Evolutionary conservation across 2,113 vertebrate genomes (phyloP).

Genomic region (Falcunculus frontatus): DNA sequence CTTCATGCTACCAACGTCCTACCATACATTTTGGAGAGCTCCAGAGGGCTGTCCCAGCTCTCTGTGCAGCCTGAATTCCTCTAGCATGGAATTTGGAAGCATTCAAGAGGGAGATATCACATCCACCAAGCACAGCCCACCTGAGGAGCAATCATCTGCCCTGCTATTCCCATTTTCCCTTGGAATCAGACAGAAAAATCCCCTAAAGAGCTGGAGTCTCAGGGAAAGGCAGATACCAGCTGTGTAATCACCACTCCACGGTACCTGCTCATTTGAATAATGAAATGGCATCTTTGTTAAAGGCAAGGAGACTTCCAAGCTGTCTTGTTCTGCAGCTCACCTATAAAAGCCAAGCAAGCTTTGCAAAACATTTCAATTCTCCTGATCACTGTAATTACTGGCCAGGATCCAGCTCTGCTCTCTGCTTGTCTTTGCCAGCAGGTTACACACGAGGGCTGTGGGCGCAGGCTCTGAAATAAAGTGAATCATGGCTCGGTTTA

Average conservation of each 20-base stretch:
- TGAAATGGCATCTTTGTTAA: conserved; percentile 20
- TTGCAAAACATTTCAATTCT: conserved; percentile 58
- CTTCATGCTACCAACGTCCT: neutral
- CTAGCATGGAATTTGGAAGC: neutral
- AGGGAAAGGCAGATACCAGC: conserved; percentile 10
- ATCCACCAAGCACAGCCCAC: neutral
- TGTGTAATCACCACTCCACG: neutral
- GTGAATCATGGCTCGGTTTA: neutral
- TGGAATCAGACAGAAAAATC: neutral
- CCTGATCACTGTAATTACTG: conserved; percentile 62
- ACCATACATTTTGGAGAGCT: neutral
- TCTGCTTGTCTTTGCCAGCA: neutral
- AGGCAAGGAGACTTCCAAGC: conserved; percentile 34
- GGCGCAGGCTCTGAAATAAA: neutral
- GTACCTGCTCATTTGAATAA: conserved; percentile 50
- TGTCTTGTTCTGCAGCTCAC: conserved; percentile 22
- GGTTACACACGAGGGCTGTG: conserved; percentile 10
- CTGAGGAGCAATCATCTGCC: neutral
- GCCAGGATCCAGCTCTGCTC: conserved; percentile 20
- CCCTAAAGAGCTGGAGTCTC: neutral
- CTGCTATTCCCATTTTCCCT: neutral
- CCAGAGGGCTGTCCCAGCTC: neutral
- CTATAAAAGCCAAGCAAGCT: conserved; percentile 43
- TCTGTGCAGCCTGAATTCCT: neutral
- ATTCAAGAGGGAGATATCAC: neutral